Evolutionary conservation across 1,140 invertebrate species (phyloP), one percentile per base, ranked within the genome.

Genomic region (Drosophila ogumai): DNA sequence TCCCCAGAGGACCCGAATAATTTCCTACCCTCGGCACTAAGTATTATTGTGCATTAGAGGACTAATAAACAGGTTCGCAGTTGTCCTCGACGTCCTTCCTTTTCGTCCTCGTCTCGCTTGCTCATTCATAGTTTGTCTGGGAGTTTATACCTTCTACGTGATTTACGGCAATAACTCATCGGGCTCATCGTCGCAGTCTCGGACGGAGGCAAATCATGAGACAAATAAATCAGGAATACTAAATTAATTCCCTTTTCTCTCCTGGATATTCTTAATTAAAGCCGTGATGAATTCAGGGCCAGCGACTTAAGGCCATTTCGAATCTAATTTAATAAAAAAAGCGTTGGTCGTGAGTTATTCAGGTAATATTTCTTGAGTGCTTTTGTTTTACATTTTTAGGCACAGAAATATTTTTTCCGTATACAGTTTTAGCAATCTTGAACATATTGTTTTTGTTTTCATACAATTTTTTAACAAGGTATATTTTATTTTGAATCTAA

Each of bases 41-140:
- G 86, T 84, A 90, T 90, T 90, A 90, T 90, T 90, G 85, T 90
- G 85, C 85, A 90, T 90, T 90, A 90, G 85, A 90, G 86, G 78
- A 85, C 85, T 90, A 90, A 90, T 90, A 90, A 90, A 90, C 85
- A 90, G 85, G 86, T 90, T 90, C 85, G 67, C 85, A 87, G 61
- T 65, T 67, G 74, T 55, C 63, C 44, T 46, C 64, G 43, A 13
- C 25, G 54, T 46, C 41, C 46, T 19, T 28, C 25, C 25, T 28
- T 28, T 28, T 49, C 25, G 46, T 49, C 38, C 49, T 34, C 17
- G 19, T n/a, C 40, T 49, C 32, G 25, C 54, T 87, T 54, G 61
- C 65, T 61, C 69, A 81, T 85, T 88, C 85, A 86, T 90, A 84
- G 81, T 90, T 79, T 67, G 81, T 65, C 85, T 67, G 81, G 49